Evolutionary conservation across 2,113 vertebrate species (phyloP), one percentile per base, ranked within the genome.

Genomic region (Chauna torquata): DNA sequence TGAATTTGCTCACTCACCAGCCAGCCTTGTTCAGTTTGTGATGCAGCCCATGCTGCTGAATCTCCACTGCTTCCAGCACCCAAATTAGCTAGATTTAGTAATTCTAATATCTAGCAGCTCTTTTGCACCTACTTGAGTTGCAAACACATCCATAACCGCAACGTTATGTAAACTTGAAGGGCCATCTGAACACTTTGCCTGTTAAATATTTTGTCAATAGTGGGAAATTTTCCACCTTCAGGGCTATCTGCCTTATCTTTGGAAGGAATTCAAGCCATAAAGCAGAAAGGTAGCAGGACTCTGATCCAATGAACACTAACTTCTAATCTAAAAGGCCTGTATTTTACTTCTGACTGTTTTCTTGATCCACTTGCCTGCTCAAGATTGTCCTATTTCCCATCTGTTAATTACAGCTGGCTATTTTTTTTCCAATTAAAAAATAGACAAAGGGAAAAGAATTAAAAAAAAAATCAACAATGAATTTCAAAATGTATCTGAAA

Each of bases 401-500:
- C 19, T 71, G 23, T 84, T 91, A 91, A 88, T 88, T 72, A 82
- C 3, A 77, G 34, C 23, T 82, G 16, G 5, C 28, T 1, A 30
- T 55, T 61, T 76, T 70, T 81, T 61, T 38, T 7, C 25, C n/a
- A 59, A 44, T 34, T 36, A 13, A 59, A 77, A 54, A 85, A 34
- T 1, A 90, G 50, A 93, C 12, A 8, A 86, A 58, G 45, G 22
- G 16, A 81, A 84, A 78, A 91, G 55, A 80, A 92, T 49, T 58
- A 3, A 42, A 55, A 66, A 76, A 74, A 40, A 65, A 57, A 45
- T 17, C 36, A 86, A 88, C 55, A 91, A 64, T 57, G 9, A 91
- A 78, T 82, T 96, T 96, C 81, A 89, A 92, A 92, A 87, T 49
- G 9, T 47, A 79, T 94, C 77, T 84, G 52, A 87, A 91, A 95